These are phyloP conservation scores for Prunella strophiata DNA, from an alignment of 2,797 vertebrate species.

Conservation along the genomic window DNA sequence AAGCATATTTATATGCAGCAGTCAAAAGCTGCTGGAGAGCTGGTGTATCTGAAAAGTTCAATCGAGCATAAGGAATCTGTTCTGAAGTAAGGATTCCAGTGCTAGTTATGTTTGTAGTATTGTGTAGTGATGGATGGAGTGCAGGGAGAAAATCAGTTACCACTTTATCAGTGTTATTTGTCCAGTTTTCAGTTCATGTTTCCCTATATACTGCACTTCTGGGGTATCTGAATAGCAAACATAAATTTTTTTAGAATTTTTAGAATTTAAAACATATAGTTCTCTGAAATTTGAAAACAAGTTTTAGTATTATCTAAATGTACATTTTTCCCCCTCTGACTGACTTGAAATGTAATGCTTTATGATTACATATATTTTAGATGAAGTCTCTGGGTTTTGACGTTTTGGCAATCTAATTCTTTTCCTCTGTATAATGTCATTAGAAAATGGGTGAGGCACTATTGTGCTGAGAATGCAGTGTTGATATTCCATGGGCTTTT, in stretches of 20 bases:
- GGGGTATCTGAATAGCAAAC: background rate
- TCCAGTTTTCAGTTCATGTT: background rate
- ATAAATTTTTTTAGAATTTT: background rate
- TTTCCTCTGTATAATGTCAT: background rate
- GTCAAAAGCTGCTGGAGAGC: background rate
- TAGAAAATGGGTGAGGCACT: background rate
- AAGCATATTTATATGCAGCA: background rate
- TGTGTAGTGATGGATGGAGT: background rate
- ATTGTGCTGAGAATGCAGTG: background rate
- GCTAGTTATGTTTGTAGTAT: background rate
- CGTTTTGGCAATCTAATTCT: background rate
- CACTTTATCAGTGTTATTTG: background rate
- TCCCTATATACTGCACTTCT: background rate
- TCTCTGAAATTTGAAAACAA: background rate
- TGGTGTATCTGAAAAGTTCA: background rate
- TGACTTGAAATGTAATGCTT: background rate
- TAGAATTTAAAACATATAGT: background rate
- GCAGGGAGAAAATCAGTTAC: background rate
- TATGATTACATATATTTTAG: background rate
- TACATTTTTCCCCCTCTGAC: rapidly evolving
- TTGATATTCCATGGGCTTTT: background rate
- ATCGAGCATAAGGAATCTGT: background rate
- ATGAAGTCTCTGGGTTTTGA: background rate
- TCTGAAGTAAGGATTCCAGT: background rate
- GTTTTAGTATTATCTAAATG: background rate